These are phyloP conservation scores for Agonopterix subpropinquella DNA, from an alignment of 2,888 invertebrate species.

Conservation along the genomic window DNA sequence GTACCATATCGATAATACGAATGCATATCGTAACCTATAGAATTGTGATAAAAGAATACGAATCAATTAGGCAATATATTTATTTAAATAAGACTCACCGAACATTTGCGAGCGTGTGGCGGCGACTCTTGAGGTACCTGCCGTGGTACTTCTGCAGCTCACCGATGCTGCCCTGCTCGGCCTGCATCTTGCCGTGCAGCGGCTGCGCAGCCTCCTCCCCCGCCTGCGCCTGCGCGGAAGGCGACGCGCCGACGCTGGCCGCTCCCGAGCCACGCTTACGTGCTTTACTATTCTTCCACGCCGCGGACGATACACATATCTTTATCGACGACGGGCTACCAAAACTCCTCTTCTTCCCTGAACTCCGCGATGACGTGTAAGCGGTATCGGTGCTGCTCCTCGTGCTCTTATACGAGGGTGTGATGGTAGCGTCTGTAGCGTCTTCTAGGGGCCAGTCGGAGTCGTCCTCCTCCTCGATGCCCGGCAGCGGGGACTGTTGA, in stretches of 20 bases:
- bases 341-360: conserved; percentile 68
- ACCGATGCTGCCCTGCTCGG: conserved; percentile 93
- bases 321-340: conserved; percentile 77
- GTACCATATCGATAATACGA: no score
- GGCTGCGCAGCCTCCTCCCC: conserved; percentile 39
- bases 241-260: conserved; percentile 37
- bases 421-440: conserved; percentile 66
- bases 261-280: conserved; percentile 68
- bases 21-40: neutral
- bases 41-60: neutral
- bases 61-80: no score
- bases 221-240: conserved; percentile 44
- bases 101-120: conserved; percentile 94
- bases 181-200: conserved; percentile 86
- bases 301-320: conserved; percentile 73
- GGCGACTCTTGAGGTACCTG: conserved; percentile 87
- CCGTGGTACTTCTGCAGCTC: conserved; percentile 93
- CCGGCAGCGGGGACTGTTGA: conserved; percentile 85
- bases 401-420: conserved; percentile 70
- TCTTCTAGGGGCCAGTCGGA: conserved; percentile 75
- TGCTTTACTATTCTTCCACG: conserved; percentile 67
- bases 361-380: conserved; percentile 66
- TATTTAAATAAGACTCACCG: conserved; percentile 80
- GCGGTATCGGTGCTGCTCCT: conserved; percentile 70
- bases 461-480: conserved; percentile 89